Base-by-base conservation (phyloP, 2,797 vertebrate genomes). In the Mycteria americana region DNA sequence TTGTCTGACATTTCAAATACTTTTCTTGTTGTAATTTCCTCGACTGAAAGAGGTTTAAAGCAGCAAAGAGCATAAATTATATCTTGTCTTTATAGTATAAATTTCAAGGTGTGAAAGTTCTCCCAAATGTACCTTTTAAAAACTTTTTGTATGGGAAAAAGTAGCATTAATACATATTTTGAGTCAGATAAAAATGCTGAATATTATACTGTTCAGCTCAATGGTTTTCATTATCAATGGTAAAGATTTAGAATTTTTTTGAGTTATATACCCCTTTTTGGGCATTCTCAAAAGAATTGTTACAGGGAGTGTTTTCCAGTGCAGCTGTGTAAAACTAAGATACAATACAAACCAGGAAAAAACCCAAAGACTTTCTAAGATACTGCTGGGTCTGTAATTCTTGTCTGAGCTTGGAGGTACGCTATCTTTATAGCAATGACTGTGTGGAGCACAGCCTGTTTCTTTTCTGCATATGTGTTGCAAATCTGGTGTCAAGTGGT, bases 1-100 rank as follows among this genome's bases (percentile, higher is more conserved):
- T 92, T 92, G 60, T 88, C 89, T 89, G 76, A 91, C 79, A 62
- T 93, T 93, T 94, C 41, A 92, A 81, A 88, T 94, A 45, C 68
- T 87, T 89, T 83, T 57, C 25, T 75, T 22, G 59, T 72, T 84
- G 53, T 92, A 83, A 89, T 89, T 93, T 93, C 85, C 50, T 92
- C 45, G 72, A 14, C 50, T 75, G 62, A 75, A 88, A 73, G 84
- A 60, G 24, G 30, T 81, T 95, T 92, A 89, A 91, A 78, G 85
- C 69, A 89, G 69, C 37, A 43, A 62, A 91, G 39, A 78, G 54
- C 68, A 86, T 56, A 92, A 89, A 93, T 92, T 86, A 64, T 53
- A 31, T 85, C 43, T 83, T 92, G 59, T 57, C 65, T 80, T 80
- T 63, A 57, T 35, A 37, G 1, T 86, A 21, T 53, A 68, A 91